phyloP scores from a whole-genome alignment of 2,888 invertebrate species.

The Bedellia somnulentella region DNA sequence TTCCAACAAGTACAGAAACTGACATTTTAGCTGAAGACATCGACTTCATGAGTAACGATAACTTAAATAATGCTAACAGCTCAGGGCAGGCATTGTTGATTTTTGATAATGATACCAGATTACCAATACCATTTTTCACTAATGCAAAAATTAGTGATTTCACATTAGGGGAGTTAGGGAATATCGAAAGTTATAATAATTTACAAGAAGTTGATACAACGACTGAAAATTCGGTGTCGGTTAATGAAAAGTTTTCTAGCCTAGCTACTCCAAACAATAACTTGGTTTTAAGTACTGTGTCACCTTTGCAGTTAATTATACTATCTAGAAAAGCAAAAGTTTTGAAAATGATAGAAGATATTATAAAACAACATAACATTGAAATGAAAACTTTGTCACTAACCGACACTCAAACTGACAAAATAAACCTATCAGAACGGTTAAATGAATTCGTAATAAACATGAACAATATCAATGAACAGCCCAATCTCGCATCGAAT shows the following conservation, averaged over 20 bases:
- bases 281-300: conserved; percentile 31
- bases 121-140: conserved; percentile 31
- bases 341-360: conserved; percentile 51
- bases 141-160: conserved; percentile 31
- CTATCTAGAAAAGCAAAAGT: conserved; percentile 51
- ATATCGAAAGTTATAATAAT: conserved; percentile 12
- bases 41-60: too few relatives aligned
- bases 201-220: too few relatives aligned
- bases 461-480: conserved; percentile 33
- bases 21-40: too few relatives aligned
- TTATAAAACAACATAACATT: conserved; percentile 43
- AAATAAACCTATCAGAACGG: conserved; percentile 17
- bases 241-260: too few relatives aligned
- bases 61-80: too few relatives aligned
- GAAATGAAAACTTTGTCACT: conserved; percentile 32
- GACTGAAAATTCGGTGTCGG: too few relatives aligned
- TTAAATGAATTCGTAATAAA: conserved; percentile 38
- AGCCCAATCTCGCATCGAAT: conserved; percentile 22
- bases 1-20: too few relatives aligned
- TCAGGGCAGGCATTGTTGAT: too few relatives aligned
- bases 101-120: too few relatives aligned
- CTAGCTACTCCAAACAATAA: too few relatives aligned
- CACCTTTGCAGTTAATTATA: conserved; percentile 41
- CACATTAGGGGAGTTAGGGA: conserved; percentile 14
- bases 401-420: conserved; percentile 21